Evolutionary conservation across 1,140 invertebrate species (phyloP).

Genomic region (Uloborus diversus): DNA sequence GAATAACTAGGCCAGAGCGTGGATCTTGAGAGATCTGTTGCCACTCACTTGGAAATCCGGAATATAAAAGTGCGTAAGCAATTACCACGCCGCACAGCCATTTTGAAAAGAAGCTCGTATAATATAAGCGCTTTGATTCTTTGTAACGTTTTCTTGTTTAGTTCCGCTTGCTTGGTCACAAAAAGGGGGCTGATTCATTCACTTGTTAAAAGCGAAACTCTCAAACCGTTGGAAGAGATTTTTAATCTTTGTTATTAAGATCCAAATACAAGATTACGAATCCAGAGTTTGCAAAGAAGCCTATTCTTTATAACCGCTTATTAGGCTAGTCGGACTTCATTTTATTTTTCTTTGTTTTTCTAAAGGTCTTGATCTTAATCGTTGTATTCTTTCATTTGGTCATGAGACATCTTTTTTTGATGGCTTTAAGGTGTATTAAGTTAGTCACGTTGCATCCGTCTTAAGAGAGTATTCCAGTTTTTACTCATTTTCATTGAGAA

Average conservation of each 20-base stretch:
- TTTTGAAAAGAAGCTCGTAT: neutral
- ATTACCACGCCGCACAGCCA: neutral
- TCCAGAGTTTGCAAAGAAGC: neutral
- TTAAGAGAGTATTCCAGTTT: too few species aligned
- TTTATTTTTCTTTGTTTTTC: neutral
- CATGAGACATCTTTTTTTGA: neutral
- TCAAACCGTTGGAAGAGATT: neutral
- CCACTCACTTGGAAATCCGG: neutral
- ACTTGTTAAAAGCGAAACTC: neutral
- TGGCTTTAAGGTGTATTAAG: too few species aligned
- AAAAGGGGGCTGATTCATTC: neutral
- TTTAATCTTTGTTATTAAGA: neutral
- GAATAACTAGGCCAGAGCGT: neutral
- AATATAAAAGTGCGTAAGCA: neutral
- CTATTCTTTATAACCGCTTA: neutral
- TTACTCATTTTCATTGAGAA: too few species aligned
- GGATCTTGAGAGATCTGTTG: neutral
- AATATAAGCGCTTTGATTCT: neutral
- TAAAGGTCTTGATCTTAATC: neutral
- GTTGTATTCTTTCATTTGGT: neutral
- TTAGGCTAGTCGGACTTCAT: neutral
- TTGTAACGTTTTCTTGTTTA: neutral
- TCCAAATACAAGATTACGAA: neutral
- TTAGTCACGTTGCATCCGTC: too few species aligned
- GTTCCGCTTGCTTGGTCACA: neutral